Evolutionary conservation across 2,113 vertebrate species (phyloP).

Genomic region (Chinchilla lanigera): DNA sequence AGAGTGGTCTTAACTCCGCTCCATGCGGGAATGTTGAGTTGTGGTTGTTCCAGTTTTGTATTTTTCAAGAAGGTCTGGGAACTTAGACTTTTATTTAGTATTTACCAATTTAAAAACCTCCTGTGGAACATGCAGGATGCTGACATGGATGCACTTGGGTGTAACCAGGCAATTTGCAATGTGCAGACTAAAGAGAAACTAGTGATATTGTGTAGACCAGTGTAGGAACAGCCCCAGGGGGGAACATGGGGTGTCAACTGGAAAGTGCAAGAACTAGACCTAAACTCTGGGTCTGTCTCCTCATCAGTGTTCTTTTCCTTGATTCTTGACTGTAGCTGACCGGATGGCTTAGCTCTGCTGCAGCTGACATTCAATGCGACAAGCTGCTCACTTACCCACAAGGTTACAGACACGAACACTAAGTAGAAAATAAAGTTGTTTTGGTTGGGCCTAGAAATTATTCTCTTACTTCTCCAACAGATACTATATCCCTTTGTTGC

Average conservation of each 20-base stretch:
- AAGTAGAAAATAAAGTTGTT: not conserved
- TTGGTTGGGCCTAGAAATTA: constrained; percentile 1
- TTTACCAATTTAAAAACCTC: not conserved
- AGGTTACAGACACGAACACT: not conserved
- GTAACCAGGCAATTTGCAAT: not conserved
- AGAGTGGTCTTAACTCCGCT: not conserved
- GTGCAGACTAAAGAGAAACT: not conserved
- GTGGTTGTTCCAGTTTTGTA: not conserved
- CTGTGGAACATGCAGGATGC: not conserved
- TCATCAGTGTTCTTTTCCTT: not conserved
- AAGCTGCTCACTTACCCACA: not conserved
- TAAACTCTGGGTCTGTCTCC: constrained; percentile 13
- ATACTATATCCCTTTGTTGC: too few relatives aligned
- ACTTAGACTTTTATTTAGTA: constrained; percentile 33
- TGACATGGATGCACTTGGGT: not conserved
- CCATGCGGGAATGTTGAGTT: not conserved
- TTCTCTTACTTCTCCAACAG: not conserved
- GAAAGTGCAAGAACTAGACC: not conserved
- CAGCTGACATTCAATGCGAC: not conserved
- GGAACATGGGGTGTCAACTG: not conserved
- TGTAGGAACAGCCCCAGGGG: not conserved
- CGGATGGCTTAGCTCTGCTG: not conserved
- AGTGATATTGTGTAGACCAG: not conserved
- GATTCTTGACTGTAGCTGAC: not conserved
- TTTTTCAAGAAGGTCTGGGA: constrained; percentile 30